Evolutionary conservation across 2,797 vertebrate species (phyloP).

Genomic region (Petrocephalus sullivani): DNA sequence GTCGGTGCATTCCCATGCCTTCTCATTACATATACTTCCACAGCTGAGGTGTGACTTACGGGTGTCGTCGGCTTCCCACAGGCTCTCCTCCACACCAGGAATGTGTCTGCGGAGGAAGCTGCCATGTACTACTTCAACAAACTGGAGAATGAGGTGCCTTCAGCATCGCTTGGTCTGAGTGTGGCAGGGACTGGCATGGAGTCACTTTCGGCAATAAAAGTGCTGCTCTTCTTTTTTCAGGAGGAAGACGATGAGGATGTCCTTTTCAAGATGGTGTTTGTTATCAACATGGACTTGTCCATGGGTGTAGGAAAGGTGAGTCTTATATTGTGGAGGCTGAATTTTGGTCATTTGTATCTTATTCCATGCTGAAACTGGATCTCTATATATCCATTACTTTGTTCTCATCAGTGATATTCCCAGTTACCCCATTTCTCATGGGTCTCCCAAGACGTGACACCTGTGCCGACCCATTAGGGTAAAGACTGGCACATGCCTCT

Average conservation of each 20-base stretch:
- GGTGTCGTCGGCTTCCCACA: constrained; percentile 35
- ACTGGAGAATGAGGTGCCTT: constrained; percentile 72
- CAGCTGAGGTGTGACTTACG: neutral
- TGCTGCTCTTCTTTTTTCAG: constrained; percentile 43
- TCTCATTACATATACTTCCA: neutral
- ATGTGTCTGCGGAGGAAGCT: constrained; percentile 74
- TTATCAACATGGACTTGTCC: constrained; percentile 76
- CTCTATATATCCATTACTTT: neutral
- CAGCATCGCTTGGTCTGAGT: neutral
- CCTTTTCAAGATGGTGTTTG: constrained; percentile 76
- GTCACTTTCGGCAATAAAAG: neutral
- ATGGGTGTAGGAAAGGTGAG: constrained; percentile 75
- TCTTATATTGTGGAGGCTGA: neutral
- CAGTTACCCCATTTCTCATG: neutral
- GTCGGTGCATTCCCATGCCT: neutral
- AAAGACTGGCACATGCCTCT: neutral
- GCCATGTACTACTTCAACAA: constrained; percentile 82
- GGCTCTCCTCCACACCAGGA: constrained; percentile 73
- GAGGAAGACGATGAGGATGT: constrained; percentile 67
- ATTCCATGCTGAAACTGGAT: neutral
- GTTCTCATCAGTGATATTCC: neutral
- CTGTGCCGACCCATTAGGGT: neutral
- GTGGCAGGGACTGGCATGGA: neutral
- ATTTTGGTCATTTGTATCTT: neutral
- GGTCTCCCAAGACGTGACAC: neutral